phyloP scores from a whole-genome alignment of 1,140 invertebrate genomes.

The Drosophila serrata region DNA sequence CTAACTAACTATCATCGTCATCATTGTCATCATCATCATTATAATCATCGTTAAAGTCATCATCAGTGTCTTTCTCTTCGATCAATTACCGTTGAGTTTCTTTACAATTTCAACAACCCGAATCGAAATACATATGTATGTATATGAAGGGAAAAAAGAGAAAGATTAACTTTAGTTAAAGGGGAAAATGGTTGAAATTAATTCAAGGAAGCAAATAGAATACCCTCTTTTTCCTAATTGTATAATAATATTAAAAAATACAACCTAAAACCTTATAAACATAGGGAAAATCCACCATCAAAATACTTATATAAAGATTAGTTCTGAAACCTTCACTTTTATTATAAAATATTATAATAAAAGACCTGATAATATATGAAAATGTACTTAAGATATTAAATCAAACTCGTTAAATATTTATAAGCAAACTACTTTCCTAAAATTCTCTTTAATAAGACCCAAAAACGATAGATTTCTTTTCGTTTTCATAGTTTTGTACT shows the following conservation, averaged over 20 bases:
- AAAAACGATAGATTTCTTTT: slow-evolving; percentile 1
- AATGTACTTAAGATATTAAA: background rate
- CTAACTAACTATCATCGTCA: slow-evolving; percentile 23
- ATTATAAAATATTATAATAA: background rate
- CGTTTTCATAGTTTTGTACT: slow-evolving; percentile 13
- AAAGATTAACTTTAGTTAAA: slow-evolving; percentile 12
- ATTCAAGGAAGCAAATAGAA: background rate
- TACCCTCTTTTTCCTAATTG: background rate
- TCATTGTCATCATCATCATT: slow-evolving; percentile 17
- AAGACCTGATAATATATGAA: background rate
- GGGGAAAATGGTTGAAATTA: background rate
- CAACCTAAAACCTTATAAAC: background rate
- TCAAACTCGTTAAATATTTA: background rate
- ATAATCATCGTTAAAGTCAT: slow-evolving; percentile 11
- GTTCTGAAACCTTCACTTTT: background rate
- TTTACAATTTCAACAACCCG: slow-evolving; percentile 37
- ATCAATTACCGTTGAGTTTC: slow-evolving; percentile 53
- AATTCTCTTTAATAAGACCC: background rate
- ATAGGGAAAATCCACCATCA: background rate
- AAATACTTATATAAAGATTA: background rate
- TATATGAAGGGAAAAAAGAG: slow-evolving; percentile 34
- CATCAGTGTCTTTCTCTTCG: slow-evolving; percentile 33
- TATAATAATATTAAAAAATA: background rate
- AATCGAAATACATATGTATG: slow-evolving; percentile 25
- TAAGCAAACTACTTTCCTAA: background rate